These are phyloP conservation scores for Chelonoidis abingdonii DNA, from an alignment of 2,113 vertebrate species.

Conservation along the genomic window DNA sequence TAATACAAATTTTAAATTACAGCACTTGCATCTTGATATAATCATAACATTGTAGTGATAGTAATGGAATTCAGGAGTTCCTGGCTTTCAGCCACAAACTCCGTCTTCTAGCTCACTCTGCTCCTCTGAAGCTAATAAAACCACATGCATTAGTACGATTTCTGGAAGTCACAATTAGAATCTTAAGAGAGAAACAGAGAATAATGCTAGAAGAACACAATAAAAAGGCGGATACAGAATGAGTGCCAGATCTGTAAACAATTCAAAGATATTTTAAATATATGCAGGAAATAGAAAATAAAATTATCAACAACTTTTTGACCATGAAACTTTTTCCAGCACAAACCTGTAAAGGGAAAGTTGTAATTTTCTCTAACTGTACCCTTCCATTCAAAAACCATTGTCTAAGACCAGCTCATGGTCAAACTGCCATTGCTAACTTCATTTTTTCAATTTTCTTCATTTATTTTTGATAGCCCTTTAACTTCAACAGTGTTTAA, in stretches of 20 bases:
- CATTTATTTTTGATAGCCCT: conserved; percentile 13
- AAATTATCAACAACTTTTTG: not conserved
- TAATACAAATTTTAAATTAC: conserved; percentile 8
- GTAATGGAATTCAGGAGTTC: not conserved
- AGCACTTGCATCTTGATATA: not conserved
- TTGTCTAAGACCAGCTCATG: conserved; percentile 32
- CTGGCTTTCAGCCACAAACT: conserved; percentile 26
- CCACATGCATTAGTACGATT: not conserved
- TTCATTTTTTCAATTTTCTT: not conserved
- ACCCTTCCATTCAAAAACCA: not conserved
- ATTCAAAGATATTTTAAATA: not conserved
- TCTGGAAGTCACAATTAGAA: conserved; percentile 13
- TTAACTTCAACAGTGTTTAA: conserved; percentile 29
- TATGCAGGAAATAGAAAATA: not conserved
- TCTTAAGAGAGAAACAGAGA: not conserved
- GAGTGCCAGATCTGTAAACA: conserved; percentile 2
- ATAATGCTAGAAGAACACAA: too few species aligned
- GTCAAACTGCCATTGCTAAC: not conserved
- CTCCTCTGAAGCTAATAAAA: conserved; percentile 17
- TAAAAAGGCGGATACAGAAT: not conserved
- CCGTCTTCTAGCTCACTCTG: conserved; percentile 26
- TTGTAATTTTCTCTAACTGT: conserved; percentile 18
- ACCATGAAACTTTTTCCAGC: conserved; percentile 23
- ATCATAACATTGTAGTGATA: not conserved
- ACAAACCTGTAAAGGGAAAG: not conserved